A percentile compares a stretch with the other conserved stretches of the same genome.
Conservation (phyloP, 2,888 invertebrate species). For the Strigamia transsilvanica region DNA sequence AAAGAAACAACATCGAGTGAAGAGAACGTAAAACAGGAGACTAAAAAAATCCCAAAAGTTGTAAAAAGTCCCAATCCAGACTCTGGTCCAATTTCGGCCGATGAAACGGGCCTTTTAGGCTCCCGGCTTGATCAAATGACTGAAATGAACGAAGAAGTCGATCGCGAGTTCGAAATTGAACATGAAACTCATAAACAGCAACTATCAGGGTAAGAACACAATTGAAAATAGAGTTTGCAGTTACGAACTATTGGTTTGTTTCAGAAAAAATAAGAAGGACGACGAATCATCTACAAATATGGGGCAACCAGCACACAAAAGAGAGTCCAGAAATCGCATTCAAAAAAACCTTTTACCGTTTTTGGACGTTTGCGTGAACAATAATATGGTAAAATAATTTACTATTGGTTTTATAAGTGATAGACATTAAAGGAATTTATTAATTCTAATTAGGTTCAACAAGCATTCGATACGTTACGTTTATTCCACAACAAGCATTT, state of each 20-base stretch:
- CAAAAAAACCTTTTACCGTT: background rate
- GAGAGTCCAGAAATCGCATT: background rate
- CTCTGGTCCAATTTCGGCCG: no score
- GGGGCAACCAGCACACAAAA: background rate
- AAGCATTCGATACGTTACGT: background rate
- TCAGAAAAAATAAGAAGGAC: background rate
- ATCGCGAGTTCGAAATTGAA: no score
- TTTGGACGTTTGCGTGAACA: conserved; percentile 5
- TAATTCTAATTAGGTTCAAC: background rate
- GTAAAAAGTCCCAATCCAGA: no score
- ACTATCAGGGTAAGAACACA: no score
- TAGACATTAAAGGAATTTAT: background rate
- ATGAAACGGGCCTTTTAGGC: no score
- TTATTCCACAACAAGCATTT: background rate
- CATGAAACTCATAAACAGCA: no score
- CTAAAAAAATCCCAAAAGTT: background rate
- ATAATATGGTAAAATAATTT: background rate
- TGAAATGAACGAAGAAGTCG: no score
- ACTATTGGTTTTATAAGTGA: background rate
- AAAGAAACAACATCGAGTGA: background rate
- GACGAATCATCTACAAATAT: background rate
- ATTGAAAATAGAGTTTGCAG: no score
- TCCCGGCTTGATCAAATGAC: no score
- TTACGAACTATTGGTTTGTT: no score
- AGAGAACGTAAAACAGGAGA: background rate